A percentile compares a stretch with the other conserved stretches of the same genome.
phyloP scores from a whole-genome alignment of 23 tunicate species.

The Trididemnum nubilum region DNA sequence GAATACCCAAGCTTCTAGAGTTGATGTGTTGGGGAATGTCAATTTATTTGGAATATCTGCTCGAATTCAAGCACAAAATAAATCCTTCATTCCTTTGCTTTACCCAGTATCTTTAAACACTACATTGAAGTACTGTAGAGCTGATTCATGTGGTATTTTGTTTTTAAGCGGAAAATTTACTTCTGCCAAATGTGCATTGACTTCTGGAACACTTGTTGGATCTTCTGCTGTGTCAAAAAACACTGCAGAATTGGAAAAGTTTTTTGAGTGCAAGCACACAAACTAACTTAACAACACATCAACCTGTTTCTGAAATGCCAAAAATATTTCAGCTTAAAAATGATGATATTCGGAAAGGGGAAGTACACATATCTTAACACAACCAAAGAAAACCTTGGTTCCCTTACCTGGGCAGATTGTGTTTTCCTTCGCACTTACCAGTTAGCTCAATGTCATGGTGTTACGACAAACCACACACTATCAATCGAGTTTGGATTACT shows the following conservation, averaged over 20 bases:
- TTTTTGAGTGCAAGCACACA: too few species aligned
- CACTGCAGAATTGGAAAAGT: too few species aligned
- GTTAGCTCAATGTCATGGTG: conserved; percentile 64
- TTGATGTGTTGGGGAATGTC: not conserved
- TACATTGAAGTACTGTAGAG: not conserved
- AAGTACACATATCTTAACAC: conserved; percentile 34
- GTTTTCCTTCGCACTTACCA: conserved; percentile 40
- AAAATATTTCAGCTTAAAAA: too few species aligned
- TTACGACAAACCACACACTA: conserved; percentile 44
- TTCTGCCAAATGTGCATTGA: not conserved
- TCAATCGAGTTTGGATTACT: conserved; percentile 46
- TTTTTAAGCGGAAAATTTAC: not conserved
- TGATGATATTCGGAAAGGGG: conserved; percentile 56
- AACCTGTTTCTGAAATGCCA: too few species aligned
- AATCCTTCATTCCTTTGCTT: not conserved
- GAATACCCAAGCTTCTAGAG: not conserved
- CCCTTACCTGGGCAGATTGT: conserved; percentile 56
- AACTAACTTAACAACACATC: too few species aligned
- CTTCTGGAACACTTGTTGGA: not conserved
- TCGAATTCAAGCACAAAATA: not conserved
- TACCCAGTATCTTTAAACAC: not conserved
- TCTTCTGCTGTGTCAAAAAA: too few species aligned
- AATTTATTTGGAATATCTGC: not conserved
- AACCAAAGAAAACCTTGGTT: not conserved
- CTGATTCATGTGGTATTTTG: not conserved